Evolutionary conservation across 2,113 vertebrate genomes (phyloP).

Genomic region (Dromaius novaehollandiae): DNA sequence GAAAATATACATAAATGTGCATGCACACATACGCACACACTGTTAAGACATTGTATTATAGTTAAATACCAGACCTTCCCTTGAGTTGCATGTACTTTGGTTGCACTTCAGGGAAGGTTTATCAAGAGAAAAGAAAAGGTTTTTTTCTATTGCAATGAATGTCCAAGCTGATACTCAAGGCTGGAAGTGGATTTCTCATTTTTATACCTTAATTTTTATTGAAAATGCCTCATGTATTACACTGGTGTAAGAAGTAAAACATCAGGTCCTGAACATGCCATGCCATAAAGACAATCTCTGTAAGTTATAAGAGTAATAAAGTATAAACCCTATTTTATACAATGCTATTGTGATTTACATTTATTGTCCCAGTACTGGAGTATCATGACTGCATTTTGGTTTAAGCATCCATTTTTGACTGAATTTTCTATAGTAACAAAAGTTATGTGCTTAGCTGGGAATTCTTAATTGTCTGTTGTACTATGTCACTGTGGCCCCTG

Average conservation of each 20-base stretch:
- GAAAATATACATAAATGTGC: not conserved
- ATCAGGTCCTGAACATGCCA: not conserved
- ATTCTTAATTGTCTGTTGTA: not conserved
- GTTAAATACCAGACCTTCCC: constrained; percentile 33
- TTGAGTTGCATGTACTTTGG: not conserved
- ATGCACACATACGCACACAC: accelerated
- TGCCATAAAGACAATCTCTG: not conserved
- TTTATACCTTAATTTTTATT: not conserved
- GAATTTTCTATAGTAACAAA: not conserved
- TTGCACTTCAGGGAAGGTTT: not conserved
- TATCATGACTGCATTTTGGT: accelerated
- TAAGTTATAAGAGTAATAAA: not conserved
- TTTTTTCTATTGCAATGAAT: not conserved
- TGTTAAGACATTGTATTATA: not conserved
- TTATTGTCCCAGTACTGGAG: not conserved
- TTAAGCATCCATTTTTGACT: not conserved
- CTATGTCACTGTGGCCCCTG: accelerated
- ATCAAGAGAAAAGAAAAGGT: not conserved
- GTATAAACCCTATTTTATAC: not conserved
- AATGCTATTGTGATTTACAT: not conserved
- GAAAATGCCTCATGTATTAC: not conserved
- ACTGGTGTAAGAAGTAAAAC: not conserved
- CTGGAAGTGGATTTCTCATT: not conserved
- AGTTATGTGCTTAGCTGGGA: not conserved
- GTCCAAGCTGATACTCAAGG: not conserved